These are phyloP conservation scores for Tetragnatha versicolor DNA, from an alignment of 1,140 invertebrate genomes.

Conservation along the genomic window DNA sequence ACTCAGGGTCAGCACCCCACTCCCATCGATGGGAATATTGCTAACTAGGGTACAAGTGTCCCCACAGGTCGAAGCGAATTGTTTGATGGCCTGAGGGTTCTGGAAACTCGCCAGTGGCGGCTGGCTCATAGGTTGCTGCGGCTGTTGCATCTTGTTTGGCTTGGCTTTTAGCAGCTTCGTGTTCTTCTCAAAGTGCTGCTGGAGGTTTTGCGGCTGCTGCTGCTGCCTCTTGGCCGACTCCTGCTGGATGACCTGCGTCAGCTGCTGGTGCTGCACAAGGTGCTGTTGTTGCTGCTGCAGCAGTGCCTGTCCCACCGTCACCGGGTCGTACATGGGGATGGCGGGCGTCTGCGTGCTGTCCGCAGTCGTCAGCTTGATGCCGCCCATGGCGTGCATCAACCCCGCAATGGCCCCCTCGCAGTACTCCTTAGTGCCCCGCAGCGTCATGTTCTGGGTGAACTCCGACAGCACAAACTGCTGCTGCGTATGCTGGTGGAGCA, in stretches of 20 bases:
- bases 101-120: conserved; percentile 54
- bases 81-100: conserved; percentile 50
- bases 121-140: conserved; percentile 53
- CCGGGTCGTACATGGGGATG: conserved; percentile 54
- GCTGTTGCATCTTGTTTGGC: conserved; percentile 25
- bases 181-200: conserved; percentile 57
- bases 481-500: conserved; percentile 59
- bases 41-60: conserved; percentile 59
- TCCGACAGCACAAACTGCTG: conserved; percentile 59
- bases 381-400: conserved; percentile 51
- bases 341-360: conserved; percentile 50
- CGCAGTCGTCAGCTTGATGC: conserved; percentile 28
- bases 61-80: conserved; percentile 39
- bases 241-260: conserved; percentile 60
- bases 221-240: conserved; percentile 66
- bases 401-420: conserved; percentile 49
- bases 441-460: conserved; percentile 54
- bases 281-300: conserved; percentile 64
- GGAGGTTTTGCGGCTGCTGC: conserved; percentile 60
- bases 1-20: conserved; percentile 47
- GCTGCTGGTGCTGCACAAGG: conserved; percentile 67
- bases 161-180: conserved; percentile 33
- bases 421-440: conserved; percentile 35
- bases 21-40: conserved; percentile 56
- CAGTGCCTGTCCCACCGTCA: conserved; percentile 49